phyloP scores from a whole-genome alignment of 2,797 vertebrate genomes.

The Chelon auratus region DNA sequence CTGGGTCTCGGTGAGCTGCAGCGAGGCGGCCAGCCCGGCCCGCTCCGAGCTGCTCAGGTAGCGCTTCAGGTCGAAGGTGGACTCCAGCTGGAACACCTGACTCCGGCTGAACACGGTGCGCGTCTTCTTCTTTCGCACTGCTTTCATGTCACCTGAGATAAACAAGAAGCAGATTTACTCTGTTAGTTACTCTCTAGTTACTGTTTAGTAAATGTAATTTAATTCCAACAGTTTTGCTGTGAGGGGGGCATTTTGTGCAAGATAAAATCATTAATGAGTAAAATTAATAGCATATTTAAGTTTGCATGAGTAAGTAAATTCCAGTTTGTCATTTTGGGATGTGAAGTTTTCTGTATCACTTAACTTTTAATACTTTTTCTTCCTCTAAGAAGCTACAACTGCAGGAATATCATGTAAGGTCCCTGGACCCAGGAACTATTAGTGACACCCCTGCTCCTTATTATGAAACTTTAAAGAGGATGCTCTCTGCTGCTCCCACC shows the following conservation, averaged over 20 bases:
- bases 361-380: background rate
- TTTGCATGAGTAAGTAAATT: too few species aligned
- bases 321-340: too few species aligned
- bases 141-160: constrained; percentile 59
- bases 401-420: too few species aligned
- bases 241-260: too few species aligned
- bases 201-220: background rate
- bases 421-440: background rate
- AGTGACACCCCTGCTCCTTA: constrained; percentile 18
- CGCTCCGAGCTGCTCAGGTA: constrained; percentile 86
- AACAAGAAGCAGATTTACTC: background rate
- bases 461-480: background rate
- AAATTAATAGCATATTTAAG: too few species aligned
- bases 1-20: constrained; percentile 88
- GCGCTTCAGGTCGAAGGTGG: constrained; percentile 91
- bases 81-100: constrained; percentile 93
- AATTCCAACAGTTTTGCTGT: background rate
- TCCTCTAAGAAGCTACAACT: too few species aligned
- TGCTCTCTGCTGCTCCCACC: background rate
- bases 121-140: constrained; percentile 88
- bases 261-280: too few species aligned
- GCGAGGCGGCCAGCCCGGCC: constrained; percentile 79
- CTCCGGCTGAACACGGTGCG: constrained; percentile 90
- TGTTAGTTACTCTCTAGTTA: too few species aligned
- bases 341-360: background rate